Conservation (phyloP, 2,113 vertebrate genomes). For the Smithornis capensis region DNA sequence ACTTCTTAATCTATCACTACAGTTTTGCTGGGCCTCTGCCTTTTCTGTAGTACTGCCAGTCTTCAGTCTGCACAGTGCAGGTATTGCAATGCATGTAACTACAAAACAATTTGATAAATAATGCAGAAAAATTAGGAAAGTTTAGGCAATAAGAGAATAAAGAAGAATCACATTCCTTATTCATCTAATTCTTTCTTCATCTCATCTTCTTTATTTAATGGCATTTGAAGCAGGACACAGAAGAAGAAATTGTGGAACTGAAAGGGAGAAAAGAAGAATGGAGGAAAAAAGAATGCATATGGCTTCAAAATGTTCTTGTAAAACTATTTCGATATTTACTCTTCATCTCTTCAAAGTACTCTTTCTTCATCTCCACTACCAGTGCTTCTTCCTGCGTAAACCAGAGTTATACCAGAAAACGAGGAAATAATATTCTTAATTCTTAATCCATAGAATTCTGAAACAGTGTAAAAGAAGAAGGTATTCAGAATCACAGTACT, state of each 20-base stretch:
- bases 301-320: not conserved
- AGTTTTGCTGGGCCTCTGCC: not conserved
- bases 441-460: not conserved
- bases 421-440: not conserved
- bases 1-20: not conserved
- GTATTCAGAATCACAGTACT: not conserved
- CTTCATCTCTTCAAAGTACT: not conserved
- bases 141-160: not conserved
- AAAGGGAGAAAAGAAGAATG: not conserved
- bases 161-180: not conserved
- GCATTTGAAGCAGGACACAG: not conserved
- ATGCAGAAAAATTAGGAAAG: not conserved
- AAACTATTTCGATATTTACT: not conserved
- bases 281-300: not conserved
- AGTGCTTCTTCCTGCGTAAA: not conserved
- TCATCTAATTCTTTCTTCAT: no score
- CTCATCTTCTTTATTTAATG: no score
- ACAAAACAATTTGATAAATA: not conserved
- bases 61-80: not conserved
- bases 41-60: not conserved
- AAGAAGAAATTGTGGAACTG: not conserved
- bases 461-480: not conserved
- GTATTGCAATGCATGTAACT: not conserved
- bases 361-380: not conserved
- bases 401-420: not conserved